phyloP scores from a whole-genome alignment of 1,140 invertebrate species.

The Homalodisca vitripennis region DNA sequence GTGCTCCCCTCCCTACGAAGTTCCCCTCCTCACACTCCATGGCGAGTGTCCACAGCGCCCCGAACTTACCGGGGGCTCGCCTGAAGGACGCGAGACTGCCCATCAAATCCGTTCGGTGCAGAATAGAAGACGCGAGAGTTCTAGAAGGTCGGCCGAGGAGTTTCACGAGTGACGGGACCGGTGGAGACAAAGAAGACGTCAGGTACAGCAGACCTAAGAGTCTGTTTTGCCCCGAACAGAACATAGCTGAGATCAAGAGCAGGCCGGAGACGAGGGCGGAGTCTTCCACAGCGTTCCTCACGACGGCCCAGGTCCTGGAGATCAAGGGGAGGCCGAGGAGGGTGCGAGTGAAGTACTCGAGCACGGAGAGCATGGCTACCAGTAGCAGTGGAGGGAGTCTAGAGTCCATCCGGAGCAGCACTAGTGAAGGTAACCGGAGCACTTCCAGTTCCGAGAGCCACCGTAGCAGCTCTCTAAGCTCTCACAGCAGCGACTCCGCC shows the following conservation, averaged over 20 bases:
- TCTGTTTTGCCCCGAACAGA: constrained; percentile 41
- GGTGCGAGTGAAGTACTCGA: constrained; percentile 68
- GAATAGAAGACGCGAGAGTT: constrained; percentile 49
- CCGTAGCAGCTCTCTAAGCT: constrained; percentile 72
- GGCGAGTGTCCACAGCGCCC: constrained; percentile 74
- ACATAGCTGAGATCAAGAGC: constrained; percentile 41
- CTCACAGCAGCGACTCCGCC: constrained; percentile 78
- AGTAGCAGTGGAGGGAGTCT: constrained; percentile 81
- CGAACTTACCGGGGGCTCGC: constrained; percentile 63
- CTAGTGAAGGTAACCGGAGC: constrained; percentile 77
- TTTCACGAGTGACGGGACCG: background rate
- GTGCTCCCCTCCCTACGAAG: constrained; percentile 74
- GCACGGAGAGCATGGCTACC: constrained; percentile 81
- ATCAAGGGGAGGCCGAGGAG: constrained; percentile 65
- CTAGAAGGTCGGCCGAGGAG: constrained; percentile 54
- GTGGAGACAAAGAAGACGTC: background rate
- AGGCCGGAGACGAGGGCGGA: constrained; percentile 24
- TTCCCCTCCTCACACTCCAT: constrained; percentile 64
- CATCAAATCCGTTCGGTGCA: constrained; percentile 55
- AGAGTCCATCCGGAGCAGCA: constrained; percentile 78
- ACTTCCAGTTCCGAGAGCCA: constrained; percentile 77
- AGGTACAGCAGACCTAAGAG: constrained; percentile 48
- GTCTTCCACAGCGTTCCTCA: background rate
- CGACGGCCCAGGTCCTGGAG: constrained; percentile 60
- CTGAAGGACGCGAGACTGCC: constrained; percentile 56